These are phyloP conservation scores for Benthosema pterotum DNA, from an alignment of 2,797 vertebrate species.

Conservation along the genomic window DNA sequence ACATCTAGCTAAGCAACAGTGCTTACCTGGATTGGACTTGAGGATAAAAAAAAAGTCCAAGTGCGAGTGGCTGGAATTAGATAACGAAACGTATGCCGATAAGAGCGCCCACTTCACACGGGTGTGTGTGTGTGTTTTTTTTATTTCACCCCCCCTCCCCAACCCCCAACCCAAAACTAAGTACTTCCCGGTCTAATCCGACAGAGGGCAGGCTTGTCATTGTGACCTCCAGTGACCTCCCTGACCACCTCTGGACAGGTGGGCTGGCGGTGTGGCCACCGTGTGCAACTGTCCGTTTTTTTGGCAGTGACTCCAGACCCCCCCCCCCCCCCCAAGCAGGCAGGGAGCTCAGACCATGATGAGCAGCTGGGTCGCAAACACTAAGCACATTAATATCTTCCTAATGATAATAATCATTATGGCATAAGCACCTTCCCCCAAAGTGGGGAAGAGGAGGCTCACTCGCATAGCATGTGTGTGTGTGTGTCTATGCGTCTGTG, in stretches of 20 bases:
- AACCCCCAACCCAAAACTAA: slow-evolving; percentile 45
- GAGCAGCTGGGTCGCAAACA: slow-evolving; percentile 99
- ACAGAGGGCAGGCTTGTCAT: slow-evolving; percentile 73
- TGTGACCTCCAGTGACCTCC: slow-evolving; percentile 89
- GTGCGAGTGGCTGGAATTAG: too few relatives aligned
- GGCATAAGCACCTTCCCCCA: slow-evolving; percentile 99
- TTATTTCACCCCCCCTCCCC: too few relatives aligned
- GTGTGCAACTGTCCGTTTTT: slow-evolving; percentile 77
- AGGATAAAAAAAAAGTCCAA: too few relatives aligned
- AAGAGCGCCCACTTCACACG: too few relatives aligned
- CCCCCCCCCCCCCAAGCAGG: slow-evolving; percentile 38
- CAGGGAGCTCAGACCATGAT: slow-evolving; percentile 93
- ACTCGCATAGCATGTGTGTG: too few relatives aligned
- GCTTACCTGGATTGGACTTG: too few relatives aligned
- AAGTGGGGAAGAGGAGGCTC: slow-evolving; percentile 89
- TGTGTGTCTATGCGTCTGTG: too few relatives aligned
- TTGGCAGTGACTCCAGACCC: slow-evolving; percentile 63
- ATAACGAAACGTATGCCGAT: too few relatives aligned
- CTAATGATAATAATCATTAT: slow-evolving; percentile 99
- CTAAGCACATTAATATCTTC: slow-evolving; percentile 99
- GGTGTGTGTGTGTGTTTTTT: too few relatives aligned
- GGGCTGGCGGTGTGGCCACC: slow-evolving; percentile 82
- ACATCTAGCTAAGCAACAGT: too few relatives aligned
- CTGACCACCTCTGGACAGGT: slow-evolving; percentile 85
- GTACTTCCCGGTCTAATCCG: slow-evolving; percentile 53